phyloP scores from a whole-genome alignment of 2,888 invertebrate species.

The Cynaeus angustus region DNA sequence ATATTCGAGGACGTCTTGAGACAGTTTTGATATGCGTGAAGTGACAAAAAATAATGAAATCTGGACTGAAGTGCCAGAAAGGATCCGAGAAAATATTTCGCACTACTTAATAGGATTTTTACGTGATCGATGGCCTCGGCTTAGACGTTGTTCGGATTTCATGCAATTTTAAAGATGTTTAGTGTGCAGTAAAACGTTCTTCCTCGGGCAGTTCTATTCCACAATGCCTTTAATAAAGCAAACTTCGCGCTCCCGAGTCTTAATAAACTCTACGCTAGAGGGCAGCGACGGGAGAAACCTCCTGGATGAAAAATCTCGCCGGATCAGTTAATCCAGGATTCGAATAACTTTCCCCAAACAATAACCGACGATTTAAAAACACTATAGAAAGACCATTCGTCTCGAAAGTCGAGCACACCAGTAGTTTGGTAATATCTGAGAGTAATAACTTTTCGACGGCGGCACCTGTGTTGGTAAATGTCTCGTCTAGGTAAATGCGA shows the following conservation, averaged over 20 bases:
- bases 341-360: too few relatives aligned
- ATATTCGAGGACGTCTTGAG: slow-evolving; percentile 31
- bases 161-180: slow-evolving; percentile 47
- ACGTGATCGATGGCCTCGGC: background rate
- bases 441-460: too few relatives aligned
- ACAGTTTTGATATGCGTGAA: slow-evolving; percentile 19
- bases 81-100: background rate
- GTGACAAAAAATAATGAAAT: slow-evolving; percentile 39
- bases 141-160: slow-evolving; percentile 1
- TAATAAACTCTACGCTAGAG: slow-evolving; percentile 52
- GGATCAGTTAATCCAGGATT: too few relatives aligned
- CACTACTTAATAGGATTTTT: background rate
- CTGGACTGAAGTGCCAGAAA: slow-evolving; percentile 7
- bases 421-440: too few relatives aligned
- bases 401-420: too few relatives aligned
- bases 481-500: slow-evolving; percentile 8
- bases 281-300: slow-evolving; percentile 10
- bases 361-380: too few relatives aligned
- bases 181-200: slow-evolving; percentile 43
- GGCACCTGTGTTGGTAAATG: too few relatives aligned
- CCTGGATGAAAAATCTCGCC: slow-evolving; percentile 27
- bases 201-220: slow-evolving; percentile 26
- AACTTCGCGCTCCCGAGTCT: slow-evolving; percentile 49
- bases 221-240: slow-evolving; percentile 52
- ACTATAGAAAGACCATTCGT: too few relatives aligned